phyloP scores from a whole-genome alignment of 2,888 invertebrate genomes.

The Agrochola litura region DNA sequence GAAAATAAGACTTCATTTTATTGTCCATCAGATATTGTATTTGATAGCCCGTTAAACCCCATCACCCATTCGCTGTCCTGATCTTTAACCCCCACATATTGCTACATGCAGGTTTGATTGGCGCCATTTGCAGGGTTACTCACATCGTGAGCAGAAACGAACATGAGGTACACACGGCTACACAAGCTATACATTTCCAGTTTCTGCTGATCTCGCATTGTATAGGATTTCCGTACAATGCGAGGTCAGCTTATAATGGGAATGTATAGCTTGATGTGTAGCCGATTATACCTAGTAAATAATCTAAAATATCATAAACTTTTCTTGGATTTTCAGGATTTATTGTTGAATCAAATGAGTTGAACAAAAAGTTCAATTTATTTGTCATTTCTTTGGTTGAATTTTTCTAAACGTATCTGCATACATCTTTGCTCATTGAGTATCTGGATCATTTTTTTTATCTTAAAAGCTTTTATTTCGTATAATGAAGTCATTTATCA shows the following conservation, averaged over 20 bases:
- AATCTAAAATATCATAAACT: slow-evolving; percentile 34
- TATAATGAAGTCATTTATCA: slow-evolving; percentile 1
- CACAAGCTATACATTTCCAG: too few relatives aligned
- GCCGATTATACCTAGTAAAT: slow-evolving; percentile 15
- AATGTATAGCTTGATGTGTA: too few relatives aligned
- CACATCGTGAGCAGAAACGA: slow-evolving; percentile 12
- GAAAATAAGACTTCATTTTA: slow-evolving; percentile 8
- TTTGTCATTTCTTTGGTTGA: not conserved
- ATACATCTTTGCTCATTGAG: not conserved
- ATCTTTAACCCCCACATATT: slow-evolving; percentile 61
- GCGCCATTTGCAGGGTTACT: slow-evolving; percentile 38
- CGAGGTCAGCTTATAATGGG: too few relatives aligned
- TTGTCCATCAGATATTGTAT: slow-evolving; percentile 11
- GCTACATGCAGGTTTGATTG: slow-evolving; percentile 53
- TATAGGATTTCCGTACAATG: too few relatives aligned
- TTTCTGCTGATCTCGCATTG: too few relatives aligned
- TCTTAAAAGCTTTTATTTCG: not conserved
- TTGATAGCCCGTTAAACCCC: slow-evolving; percentile 25
- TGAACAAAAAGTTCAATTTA: not conserved
- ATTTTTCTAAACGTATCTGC: not conserved
- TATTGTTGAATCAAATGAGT: not conserved
- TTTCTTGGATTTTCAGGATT: not conserved
- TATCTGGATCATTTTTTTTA: not conserved
- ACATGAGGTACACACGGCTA: too few relatives aligned
- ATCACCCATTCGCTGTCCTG: slow-evolving; percentile 39